Percentiles rank a stretch among this genome's conserved stretches.
Evolutionary conservation across 2,888 invertebrate species (phyloP).

Genomic region (Cheilosia urbana): DNA sequence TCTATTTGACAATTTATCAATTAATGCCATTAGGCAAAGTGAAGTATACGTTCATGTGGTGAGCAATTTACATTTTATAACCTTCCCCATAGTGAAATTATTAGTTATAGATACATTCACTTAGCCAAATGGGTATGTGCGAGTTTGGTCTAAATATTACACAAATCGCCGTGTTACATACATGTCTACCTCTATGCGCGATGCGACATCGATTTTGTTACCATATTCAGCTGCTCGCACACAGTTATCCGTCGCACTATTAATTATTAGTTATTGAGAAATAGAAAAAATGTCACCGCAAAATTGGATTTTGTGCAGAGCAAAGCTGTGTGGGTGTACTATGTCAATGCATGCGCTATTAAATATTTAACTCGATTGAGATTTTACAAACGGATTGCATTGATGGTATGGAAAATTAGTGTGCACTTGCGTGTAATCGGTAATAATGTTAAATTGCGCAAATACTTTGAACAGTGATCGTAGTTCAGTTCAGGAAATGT

Average conservation of each 20-base stretch:
- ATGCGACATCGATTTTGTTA: conserved; percentile 33
- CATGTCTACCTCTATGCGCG: neutral
- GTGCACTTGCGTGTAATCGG: neutral
- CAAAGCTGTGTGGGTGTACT: neutral
- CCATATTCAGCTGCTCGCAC: conserved; percentile 6
- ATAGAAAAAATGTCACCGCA: conserved; percentile 11
- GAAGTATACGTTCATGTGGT: conserved; percentile 30
- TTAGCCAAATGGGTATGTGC: conserved; percentile 38
- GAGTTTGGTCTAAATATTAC: conserved; percentile 42
- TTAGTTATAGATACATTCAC: conserved; percentile 48
- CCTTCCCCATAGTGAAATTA: conserved; percentile 55
- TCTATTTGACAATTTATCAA: conserved; percentile 70
- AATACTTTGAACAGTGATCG: too few relatives aligned
- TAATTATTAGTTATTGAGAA: conserved; percentile 36
- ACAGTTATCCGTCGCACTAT: neutral
- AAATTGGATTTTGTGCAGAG: conserved; percentile 16
- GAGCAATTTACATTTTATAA: conserved; percentile 65
- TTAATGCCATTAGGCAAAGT: conserved; percentile 67
- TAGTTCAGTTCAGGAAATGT: too few relatives aligned
- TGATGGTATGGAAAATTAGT: neutral
- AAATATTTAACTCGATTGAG: conserved; percentile 1
- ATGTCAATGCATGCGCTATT: neutral
- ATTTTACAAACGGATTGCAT: conserved; percentile 2
- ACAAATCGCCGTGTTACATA: conserved; percentile 20
- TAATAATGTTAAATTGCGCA: neutral